phyloP scores from a whole-genome alignment of 2,113 vertebrate species.

The Romanogobio albipinnatus region DNA sequence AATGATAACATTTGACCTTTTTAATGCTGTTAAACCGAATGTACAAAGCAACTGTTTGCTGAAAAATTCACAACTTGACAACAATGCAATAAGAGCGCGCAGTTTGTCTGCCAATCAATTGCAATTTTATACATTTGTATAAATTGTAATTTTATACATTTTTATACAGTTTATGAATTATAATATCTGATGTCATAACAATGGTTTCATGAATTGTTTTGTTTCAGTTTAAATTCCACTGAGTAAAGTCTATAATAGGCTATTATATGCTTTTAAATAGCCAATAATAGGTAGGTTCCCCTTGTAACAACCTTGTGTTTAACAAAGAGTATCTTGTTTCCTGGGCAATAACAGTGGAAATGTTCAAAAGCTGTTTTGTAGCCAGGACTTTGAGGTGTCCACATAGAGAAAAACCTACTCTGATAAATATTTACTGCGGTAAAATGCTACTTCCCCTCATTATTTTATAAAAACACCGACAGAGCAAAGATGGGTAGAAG shows the following conservation, averaged over 20 bases:
- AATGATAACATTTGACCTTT: no score
- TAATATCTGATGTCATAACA: not conserved
- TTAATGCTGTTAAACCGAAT: no score
- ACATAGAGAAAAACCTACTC: not conserved
- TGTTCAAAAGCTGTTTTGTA: slow-evolving; percentile 10
- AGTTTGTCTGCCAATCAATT: no score
- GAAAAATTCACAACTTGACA: no score
- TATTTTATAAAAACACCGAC: not conserved
- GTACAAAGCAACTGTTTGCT: no score
- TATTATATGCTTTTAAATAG: not conserved
- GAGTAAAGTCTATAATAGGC: not conserved
- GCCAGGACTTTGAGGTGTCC: not conserved
- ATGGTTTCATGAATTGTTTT: not conserved
- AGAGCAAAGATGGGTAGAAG: not conserved
- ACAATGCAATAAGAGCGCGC: no score
- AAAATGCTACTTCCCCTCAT: not conserved
- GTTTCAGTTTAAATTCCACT: not conserved
- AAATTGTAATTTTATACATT: no score
- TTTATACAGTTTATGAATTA: not conserved
- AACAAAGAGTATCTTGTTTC: slow-evolving; percentile 12
- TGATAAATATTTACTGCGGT: not conserved
- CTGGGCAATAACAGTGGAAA: slow-evolving; percentile 8
- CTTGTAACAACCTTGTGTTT: slow-evolving; percentile 17
- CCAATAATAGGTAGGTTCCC: not conserved
- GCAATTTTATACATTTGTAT: no score